phyloP scores from a whole-genome alignment of 2,888 invertebrate species.

The Ligdia adustata region DNA sequence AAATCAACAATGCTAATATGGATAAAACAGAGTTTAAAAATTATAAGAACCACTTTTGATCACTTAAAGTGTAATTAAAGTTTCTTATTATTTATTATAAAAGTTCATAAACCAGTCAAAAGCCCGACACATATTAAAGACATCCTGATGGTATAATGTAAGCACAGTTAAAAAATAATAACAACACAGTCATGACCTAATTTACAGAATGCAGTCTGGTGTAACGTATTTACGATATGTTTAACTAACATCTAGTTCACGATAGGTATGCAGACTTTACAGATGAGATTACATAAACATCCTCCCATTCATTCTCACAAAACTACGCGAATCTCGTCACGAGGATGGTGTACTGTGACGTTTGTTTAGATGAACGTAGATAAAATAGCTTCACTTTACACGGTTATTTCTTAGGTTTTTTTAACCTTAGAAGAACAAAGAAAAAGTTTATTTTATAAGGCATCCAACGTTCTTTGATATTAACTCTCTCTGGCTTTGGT shows the following conservation, averaged over 20 bases:
- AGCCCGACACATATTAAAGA: not conserved
- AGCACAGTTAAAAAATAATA: not conserved
- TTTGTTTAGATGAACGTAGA: too few relatives aligned
- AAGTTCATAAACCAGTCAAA: not conserved
- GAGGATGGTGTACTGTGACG: not conserved
- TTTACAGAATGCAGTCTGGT: not conserved
- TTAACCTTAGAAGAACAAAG: too few relatives aligned
- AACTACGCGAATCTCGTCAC: conserved; percentile 2
- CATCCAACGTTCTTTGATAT: too few relatives aligned
- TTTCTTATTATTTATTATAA: too few relatives aligned
- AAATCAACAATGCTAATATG: too few relatives aligned
- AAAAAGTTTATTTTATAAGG: too few relatives aligned
- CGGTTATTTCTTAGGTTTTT: too few relatives aligned
- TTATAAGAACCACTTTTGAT: too few relatives aligned
- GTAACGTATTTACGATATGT: not conserved
- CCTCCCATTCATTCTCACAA: conserved; percentile 1
- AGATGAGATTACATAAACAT: conserved; percentile 12
- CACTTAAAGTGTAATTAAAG: too few relatives aligned
- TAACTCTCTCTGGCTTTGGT: too few relatives aligned
- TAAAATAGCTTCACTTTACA: too few relatives aligned
- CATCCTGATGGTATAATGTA: not conserved
- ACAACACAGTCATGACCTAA: not conserved
- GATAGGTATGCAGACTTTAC: not conserved
- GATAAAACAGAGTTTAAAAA: too few relatives aligned
- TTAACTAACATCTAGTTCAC: conserved; percentile 3